These are phyloP conservation scores for Hypselothyrea guttata DNA, from an alignment of 2,888 invertebrate genomes.

Conservation along the genomic window DNA sequence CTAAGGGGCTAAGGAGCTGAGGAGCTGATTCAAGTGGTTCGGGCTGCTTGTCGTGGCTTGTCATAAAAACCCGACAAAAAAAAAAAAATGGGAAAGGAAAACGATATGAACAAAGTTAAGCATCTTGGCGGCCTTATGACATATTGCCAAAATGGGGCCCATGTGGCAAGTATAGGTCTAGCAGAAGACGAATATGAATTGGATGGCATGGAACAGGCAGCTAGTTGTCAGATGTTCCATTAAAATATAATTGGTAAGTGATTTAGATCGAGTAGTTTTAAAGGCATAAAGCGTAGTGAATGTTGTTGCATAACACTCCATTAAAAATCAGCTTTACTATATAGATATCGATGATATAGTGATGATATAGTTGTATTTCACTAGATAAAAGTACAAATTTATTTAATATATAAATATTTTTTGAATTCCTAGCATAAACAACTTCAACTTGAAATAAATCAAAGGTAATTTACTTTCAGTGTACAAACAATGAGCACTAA, in stretches of 20 bases:
- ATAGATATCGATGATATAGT: no score
- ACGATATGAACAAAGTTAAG: conserved; percentile 59
- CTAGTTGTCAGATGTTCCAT: conserved; percentile 20
- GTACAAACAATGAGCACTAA: no score
- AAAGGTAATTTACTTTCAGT: no score
- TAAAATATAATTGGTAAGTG: conserved; percentile 55
- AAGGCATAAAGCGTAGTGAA: no score
- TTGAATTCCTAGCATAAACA: no score
- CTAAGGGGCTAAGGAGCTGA: not conserved
- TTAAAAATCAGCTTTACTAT: no score
- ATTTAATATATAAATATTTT: no score
- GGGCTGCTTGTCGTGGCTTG: conserved; percentile 43
- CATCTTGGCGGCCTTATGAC: conserved; percentile 74
- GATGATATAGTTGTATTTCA: no score
- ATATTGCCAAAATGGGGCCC: conserved; percentile 70
- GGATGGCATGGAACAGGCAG: conserved; percentile 10
- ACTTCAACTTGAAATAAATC: no score
- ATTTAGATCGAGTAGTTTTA: conserved; percentile 21
- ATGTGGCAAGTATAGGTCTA: conserved; percentile 49
- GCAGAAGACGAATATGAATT: not conserved
- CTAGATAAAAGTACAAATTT: no score
- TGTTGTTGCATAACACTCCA: no score
- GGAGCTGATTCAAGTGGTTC: conserved; percentile 1
- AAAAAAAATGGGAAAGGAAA: conserved; percentile 11
- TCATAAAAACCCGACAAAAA: conserved; percentile 59